Evolutionary conservation across 2,113 vertebrate species (phyloP), one percentile per base, ranked within the genome.

Genomic region (Petroica traversi): DNA sequence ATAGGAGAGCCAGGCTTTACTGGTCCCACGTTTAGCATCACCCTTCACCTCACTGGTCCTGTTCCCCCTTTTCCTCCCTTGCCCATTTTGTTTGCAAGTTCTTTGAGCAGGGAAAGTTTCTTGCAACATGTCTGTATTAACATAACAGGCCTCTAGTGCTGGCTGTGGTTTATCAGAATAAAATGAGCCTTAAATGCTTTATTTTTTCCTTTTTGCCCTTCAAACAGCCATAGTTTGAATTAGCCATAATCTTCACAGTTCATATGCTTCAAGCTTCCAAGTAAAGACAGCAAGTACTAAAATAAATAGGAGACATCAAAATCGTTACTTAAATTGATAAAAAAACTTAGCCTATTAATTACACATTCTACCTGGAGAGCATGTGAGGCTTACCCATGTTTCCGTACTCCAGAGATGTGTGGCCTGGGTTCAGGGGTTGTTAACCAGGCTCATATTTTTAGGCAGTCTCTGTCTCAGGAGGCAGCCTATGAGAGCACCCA

Each of bases 1-100:
- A 31, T 33, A 17, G 12, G 66, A 85, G 22, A 83, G 2, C 0
- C 29, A 63, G 20, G 14, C 13, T 85, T 80, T 45, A 62, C 18
- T 41, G 36, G 46, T 49, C 11, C 11, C 28, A 12, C 0, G 0
- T 0, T 4, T 45, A 59, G 18, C 22, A 79, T 41, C 59, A 63
- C 12, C 8, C 11, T 76, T 73, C 28, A 79, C 17, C 14, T 63
- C 1, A 0, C 8, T 28, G 3, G 8, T 62, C 14, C 34, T 69
- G 10, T 31, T 71, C 7, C 9, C 5, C 7, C 4, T 71, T 51
- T 75, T 81, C 20, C 22, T 57, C 8, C 13, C 31, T 79, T 73
- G 45, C 12, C 14, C 28, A 72, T 55, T 85, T 79, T 52, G 14
- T 4, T 16, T 68, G 9, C 33, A 82, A 59, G 17, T 41, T 83